phyloP scores from a whole-genome alignment of 2,888 invertebrate species.

The Tineola bisselliella region DNA sequence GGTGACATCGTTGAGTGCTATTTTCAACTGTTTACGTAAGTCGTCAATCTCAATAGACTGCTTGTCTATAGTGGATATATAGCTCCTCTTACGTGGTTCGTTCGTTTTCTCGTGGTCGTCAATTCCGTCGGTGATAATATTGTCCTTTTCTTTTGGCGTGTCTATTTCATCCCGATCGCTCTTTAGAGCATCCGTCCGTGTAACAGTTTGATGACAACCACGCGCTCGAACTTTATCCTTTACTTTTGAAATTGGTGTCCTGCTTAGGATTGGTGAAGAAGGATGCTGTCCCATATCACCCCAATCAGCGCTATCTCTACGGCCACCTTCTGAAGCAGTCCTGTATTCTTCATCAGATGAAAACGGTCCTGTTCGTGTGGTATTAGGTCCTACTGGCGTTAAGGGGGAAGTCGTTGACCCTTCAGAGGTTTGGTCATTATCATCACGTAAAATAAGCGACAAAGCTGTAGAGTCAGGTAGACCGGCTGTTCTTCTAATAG shows the following conservation, averaged over 20 bases:
- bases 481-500: slow-evolving; percentile 81
- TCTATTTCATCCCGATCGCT: slow-evolving; percentile 64
- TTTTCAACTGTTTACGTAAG: slow-evolving; percentile 74
- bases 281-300: slow-evolving; percentile 70
- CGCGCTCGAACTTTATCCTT: slow-evolving; percentile 64
- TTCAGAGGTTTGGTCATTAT: slow-evolving; percentile 48
- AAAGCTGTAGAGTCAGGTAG: slow-evolving; percentile 62
- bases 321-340: slow-evolving; percentile 84
- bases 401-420: slow-evolving; percentile 62
- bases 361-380: slow-evolving; percentile 74
- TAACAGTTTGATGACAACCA: slow-evolving; percentile 67
- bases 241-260: slow-evolving; percentile 63
- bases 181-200: slow-evolving; percentile 64
- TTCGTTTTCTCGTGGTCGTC: slow-evolving; percentile 58
- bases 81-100: slow-evolving; percentile 62
- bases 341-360: slow-evolving; percentile 89
- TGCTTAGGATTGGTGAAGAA: slow-evolving; percentile 70
- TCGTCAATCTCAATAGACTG: slow-evolving; percentile 75
- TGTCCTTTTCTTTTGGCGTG: slow-evolving; percentile 58
- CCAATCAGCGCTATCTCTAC: slow-evolving; percentile 87
- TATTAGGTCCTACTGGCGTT: slow-evolving; percentile 71
- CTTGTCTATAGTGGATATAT: slow-evolving; percentile 68
- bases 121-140: slow-evolving; percentile 31
- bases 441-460: slow-evolving; percentile 57
- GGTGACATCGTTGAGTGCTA: slow-evolving; percentile 70